These are phyloP conservation scores for Mastomys coucha DNA, from an alignment of 2,113 vertebrate species.

Conservation along the genomic window DNA sequence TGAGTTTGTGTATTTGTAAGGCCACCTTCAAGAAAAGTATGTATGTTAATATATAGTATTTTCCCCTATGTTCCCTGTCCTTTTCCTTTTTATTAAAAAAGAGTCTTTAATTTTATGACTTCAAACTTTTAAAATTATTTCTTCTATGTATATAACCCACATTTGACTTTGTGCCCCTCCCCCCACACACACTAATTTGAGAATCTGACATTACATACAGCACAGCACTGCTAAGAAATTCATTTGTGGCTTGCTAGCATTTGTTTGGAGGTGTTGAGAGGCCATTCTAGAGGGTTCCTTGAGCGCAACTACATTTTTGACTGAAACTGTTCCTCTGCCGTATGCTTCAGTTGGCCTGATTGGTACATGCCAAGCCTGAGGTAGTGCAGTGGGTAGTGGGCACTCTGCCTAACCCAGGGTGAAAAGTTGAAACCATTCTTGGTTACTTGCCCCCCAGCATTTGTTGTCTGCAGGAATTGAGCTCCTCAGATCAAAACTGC, in stretches of 20 bases:
- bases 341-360: not conserved
- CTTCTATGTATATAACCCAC: not conserved
- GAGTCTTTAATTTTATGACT: not conserved
- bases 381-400: not conserved
- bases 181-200: not conserved
- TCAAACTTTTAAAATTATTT: not conserved
- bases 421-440: not conserved
- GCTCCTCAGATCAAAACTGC: not conserved
- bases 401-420: not conserved
- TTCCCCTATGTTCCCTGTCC: not conserved
- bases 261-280: not conserved
- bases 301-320: not conserved
- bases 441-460: not conserved
- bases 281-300: not conserved
- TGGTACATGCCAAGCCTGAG: not conserved
- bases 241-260: not conserved
- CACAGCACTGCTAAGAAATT: not conserved
- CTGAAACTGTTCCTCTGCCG: not conserved
- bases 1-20: not conserved
- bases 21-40: not conserved
- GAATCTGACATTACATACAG: not conserved
- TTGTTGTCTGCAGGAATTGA: not conserved
- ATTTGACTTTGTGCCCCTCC: not conserved
- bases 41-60: conserved; percentile 1
- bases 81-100: not conserved